Base-by-base conservation (phyloP, 2,797 vertebrate species). In the Micrastur ruficollis region DNA sequence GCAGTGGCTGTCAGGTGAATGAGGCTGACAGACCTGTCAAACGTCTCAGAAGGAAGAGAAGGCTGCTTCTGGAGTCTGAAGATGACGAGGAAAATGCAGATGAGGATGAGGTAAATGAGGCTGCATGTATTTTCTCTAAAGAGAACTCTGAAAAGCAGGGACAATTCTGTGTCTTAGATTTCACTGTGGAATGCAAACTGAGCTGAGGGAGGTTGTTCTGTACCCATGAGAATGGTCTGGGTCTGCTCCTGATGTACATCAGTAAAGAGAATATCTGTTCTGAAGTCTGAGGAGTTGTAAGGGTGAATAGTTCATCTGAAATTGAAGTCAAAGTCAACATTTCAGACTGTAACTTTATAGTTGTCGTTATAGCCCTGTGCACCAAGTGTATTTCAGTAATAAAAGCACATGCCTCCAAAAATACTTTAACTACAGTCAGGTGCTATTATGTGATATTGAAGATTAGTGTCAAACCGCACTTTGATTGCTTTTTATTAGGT, bases 11-110 rank as follows among this genome's bases (percentile, higher is more conserved):
- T 82, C 96, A 97, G 90, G 65, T 78, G 53, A 79, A 91, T 26
- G 98, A 99, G 93, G 97, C 98, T 38, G 98, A 98, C 94, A 98
- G 98, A 80, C 97, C 99, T 40, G 90, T 61, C 68, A 99, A 99
- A 96, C 98, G 98, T 62, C 98, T 99, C 65, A 98, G 99, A 65
- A 99, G 98, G 97, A 99, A 99, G 98, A 99, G 99, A 55, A 99
- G 98, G 93, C 98, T 99, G 95, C 98, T 98, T 72, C 98, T 99
- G 98, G 99, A 99, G 92, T 99, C 98, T 38, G 99, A 98, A 55
- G 99, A 99, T 38, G 99, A 99, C n/a, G 99, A 99, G 70, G 98
- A 98, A 91, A 98, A 99, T 49, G 98, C 98, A 66, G 98, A 98
- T 84, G 98, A 99, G 74, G 99, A 99, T 75, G 98, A 99, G 97